Percentiles rank a stretch among this genome's conserved stretches.
Conservation (phyloP, 2,888 invertebrate species). For the Microctonus hyperodae region DNA sequence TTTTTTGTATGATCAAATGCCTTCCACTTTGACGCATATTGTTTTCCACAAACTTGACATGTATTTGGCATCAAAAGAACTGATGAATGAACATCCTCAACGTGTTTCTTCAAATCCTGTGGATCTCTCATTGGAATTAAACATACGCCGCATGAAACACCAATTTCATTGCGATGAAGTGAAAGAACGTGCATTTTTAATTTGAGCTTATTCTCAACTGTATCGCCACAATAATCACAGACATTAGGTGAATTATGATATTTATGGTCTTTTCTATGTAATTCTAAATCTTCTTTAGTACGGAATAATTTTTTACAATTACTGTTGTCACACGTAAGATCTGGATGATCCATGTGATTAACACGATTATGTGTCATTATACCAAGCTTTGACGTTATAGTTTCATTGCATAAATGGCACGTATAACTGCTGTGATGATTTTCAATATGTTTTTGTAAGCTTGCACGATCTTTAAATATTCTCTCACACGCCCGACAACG, state of each 20-base stretch:
- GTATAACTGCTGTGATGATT: slow-evolving; percentile 67
- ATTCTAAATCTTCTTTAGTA: slow-evolving; percentile 64
- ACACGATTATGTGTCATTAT: slow-evolving; percentile 68
- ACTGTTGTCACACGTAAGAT: slow-evolving; percentile 63
- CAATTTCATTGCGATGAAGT: slow-evolving; percentile 67
- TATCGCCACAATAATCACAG: slow-evolving; percentile 69
- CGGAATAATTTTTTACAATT: slow-evolving; percentile 67
- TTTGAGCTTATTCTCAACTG: slow-evolving; percentile 67
- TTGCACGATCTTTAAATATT: slow-evolving; percentile 67
- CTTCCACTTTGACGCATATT: slow-evolving; percentile 69
- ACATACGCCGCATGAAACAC: slow-evolving; percentile 68
- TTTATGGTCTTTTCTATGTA: slow-evolving; percentile 66
- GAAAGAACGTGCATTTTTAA: slow-evolving; percentile 69
- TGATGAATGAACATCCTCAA: slow-evolving; percentile 65
- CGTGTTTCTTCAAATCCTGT: slow-evolving; percentile 67
- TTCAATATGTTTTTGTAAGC: slow-evolving; percentile 66
- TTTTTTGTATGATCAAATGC: slow-evolving; percentile 69
- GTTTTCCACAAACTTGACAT: slow-evolving; percentile 69
- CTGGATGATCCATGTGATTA: slow-evolving; percentile 66
- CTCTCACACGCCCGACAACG: slow-evolving; percentile 68
- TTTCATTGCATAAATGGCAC: slow-evolving; percentile 66
- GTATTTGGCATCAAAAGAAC: slow-evolving; percentile 65
- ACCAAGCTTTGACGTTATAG: slow-evolving; percentile 67
- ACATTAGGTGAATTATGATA: slow-evolving; percentile 63
- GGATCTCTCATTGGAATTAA: slow-evolving; percentile 67